Base-by-base conservation (phyloP, 1,140 invertebrate genomes). In the Magallana gigas region DNA sequence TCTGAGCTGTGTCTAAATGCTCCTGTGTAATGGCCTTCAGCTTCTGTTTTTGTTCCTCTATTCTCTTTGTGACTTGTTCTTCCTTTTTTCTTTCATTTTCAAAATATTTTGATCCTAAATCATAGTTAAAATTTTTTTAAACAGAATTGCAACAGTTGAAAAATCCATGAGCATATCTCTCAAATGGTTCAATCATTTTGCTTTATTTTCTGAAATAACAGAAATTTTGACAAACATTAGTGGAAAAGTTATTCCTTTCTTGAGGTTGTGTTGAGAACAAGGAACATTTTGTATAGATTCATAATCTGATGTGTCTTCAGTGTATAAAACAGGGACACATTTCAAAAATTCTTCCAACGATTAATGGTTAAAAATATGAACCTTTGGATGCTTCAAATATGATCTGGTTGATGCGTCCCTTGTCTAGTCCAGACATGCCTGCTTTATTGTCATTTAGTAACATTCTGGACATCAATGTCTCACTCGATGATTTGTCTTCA, bases 351-450 rank as follows among this genome's bases (percentile, higher is more conserved):
- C 18, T 12, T 62, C 18, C 8, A 62, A 14, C 5, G 60, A 62
- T 16, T 62, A 4, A 48, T 48, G 36, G 36, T 48, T 48, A 48
- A 48, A 48, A 48, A 48, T 6, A 62, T 18, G 57, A 88, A 95
- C 95, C 96, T 95, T 95, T 95, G 29, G 96, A 96, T 58, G 95
- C 95, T 88, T 96, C 95, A 88, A 95, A 90, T 86, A 96, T 96
- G 68, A 96, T 95, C 92, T 95, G 92, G 92, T 96, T 96, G 11
- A 96, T 96, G 87, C 92, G 94, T 18, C 95, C 95, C 84, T 95
- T 95, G 91, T 96, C 96, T 12, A 96, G 89, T 18, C 95, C 95
- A 91, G 95, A 92, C 96, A 96, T 96, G 14, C 96, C 96, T 85
- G 96, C 96, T 91, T 96, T 96, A 84, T 95, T 94, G 84, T 95